phyloP scores from a whole-genome alignment of 2,888 invertebrate genomes.

The Papilio elwesi region DNA sequence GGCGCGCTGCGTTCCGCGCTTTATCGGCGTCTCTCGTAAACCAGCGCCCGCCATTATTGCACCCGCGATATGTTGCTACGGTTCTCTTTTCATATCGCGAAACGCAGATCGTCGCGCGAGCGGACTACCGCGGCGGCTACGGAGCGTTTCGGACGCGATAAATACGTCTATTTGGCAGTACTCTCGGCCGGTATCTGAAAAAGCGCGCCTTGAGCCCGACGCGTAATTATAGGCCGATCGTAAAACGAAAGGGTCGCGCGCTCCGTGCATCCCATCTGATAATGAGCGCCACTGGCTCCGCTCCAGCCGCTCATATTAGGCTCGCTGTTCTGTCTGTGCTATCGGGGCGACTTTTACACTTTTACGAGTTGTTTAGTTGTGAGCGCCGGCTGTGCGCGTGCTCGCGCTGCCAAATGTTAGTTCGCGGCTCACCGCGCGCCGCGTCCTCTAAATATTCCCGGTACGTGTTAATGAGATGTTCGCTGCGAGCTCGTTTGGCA shows the following conservation, averaged over 20 bases:
- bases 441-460: constrained; percentile 74
- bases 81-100: constrained; percentile 76
- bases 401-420: constrained; percentile 80
- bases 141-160: constrained; percentile 72
- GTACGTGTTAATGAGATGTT: constrained; percentile 79
- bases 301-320: constrained; percentile 82
- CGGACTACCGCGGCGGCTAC: constrained; percentile 59
- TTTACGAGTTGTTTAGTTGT: constrained; percentile 83
- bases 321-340: constrained; percentile 63
- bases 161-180: constrained; percentile 80
- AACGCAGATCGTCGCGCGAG: constrained; percentile 54
- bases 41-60: constrained; percentile 78
- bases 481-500: constrained; percentile 75
- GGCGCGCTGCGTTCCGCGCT: constrained; percentile 72
- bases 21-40: constrained; percentile 82
- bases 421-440: constrained; percentile 81
- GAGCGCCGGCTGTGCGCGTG: constrained; percentile 68
- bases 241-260: constrained; percentile 81
- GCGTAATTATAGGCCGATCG: constrained; percentile 83
- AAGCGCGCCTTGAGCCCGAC: constrained; percentile 79
- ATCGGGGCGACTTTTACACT: constrained; percentile 84
- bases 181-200: constrained; percentile 69
- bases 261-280: constrained; percentile 81
- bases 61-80: constrained; percentile 71
- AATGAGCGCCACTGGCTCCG: constrained; percentile 81